Percentiles rank a stretch among this genome's conserved stretches.
Evolutionary conservation across 2,113 vertebrate genomes (phyloP).

Genomic region (Rhabdornis inornatus): DNA sequence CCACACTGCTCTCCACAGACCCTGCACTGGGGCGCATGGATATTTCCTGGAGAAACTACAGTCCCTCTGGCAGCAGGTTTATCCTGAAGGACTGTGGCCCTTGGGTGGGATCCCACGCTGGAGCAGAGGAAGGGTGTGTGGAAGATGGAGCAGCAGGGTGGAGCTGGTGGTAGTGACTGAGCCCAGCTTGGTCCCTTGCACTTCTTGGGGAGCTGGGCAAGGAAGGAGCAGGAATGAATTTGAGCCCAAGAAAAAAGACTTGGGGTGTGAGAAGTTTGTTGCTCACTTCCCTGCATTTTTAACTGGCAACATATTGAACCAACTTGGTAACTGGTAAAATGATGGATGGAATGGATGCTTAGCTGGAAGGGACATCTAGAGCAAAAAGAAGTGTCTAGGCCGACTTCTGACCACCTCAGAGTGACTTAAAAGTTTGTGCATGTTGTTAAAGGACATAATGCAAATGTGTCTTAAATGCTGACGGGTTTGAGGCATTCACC

Average conservation of each 20-base stretch:
- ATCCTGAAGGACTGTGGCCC: background rate
- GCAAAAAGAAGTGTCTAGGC: background rate
- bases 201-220: fast-evolving
- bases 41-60: background rate
- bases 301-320: background rate
- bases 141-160: background rate
- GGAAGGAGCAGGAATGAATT: background rate
- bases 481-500: background rate
- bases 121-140: background rate
- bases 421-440: background rate
- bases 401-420: background rate
- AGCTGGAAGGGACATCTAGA: background rate
- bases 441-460: background rate
- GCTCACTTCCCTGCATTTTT: background rate
- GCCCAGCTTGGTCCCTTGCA: fast-evolving
- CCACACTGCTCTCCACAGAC: background rate
- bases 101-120: background rate
- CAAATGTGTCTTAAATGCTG: background rate
- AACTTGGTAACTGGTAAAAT: background rate
- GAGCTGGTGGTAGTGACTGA: background rate
- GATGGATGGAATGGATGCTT: background rate
- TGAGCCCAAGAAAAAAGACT: background rate
- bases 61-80: too few relatives aligned
- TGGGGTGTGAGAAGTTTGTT: background rate
- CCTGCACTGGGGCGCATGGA: fast-evolving